Evolutionary conservation across 2,113 vertebrate species (phyloP), one percentile per base, ranked within the genome.

Genomic region (Jaculus jaculus): DNA sequence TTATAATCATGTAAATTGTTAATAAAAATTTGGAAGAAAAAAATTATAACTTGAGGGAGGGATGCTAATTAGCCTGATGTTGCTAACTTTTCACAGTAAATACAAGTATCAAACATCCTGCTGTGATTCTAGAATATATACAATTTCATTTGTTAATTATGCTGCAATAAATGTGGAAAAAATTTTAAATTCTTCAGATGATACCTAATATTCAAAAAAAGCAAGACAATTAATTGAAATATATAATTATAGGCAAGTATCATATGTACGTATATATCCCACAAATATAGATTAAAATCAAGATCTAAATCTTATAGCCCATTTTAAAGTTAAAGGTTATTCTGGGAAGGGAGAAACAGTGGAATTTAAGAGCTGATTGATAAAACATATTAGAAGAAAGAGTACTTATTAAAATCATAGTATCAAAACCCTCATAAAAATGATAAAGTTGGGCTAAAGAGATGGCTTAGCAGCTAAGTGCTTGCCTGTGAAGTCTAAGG

Each of bases 171-270:
- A 66, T 6, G 8, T 51, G 5, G 54, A 9, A 65, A 63, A 75
- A 87, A 51, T 51, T n/a, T 47, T 63, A 20, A 23, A 18, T 66
- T 82, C 82, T 24, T 20, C 85, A 12, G 54, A 54, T 39, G 15
- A 91, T 77, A 75, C 85, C 42, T 71, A 94, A 58, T n/a, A 80
- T 82, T 28, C 24, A 61, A 10, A n/a, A 91, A 88, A 61, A 87
- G 54, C 0, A 77, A 58, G 1, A n/a, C 15, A 63, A 75, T 0
- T 10, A 17, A 34, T 9, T 28, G 63, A 54, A 54, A 54, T 10
- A 20, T 89, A 84, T 84, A 58, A 24, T 20, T 42, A 26, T 34
- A 75, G 23, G 65, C 13, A 4, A 65, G 1, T 30, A 18, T 39
- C 32, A 58, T 61, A 73, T 77, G 47, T 18, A 80, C 18, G 54